Base-by-base conservation (phyloP, 1,140 invertebrate species). In the Eumaeus atala region DNA sequence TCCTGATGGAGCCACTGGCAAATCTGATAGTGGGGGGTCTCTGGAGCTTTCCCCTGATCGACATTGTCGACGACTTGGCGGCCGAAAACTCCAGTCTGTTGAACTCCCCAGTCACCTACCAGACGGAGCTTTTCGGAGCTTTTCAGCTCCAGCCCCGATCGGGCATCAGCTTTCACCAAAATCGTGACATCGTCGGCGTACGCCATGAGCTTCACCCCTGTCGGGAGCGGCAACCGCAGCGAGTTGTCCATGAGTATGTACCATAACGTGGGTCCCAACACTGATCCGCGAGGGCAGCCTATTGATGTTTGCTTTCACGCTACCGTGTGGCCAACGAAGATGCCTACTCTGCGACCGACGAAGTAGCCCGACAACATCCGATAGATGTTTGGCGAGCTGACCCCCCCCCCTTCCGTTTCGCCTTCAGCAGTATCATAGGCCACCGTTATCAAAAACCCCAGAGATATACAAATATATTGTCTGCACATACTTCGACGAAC, bases 221-320 rank as follows among this genome's bases (percentile, higher is more conserved):
- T 14, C 0, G 64, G 51, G 0, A 57, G 34, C 12, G 67, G 64
- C 2, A 84, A 48, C 5, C 37, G 28, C 16, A 88, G 51, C 1
- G 85, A 54, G 2, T 64, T 64, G 42, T 88, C 75, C 17, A 89
- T 76, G 3, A 85, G 57, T 0, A 88, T 10, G 47, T 87, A 87
- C 81, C 87, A 89, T 0, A 85, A 55, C 1, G 58, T 37, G 0
- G 87, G 80, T 0, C 84, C 84, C 0, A 87, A 34, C 88, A n/a
- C n/a, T n/a, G n/a, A n/a, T n/a, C n/a, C n/a, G n/a, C n/a, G n/a
- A n/a, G n/a, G n/a, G n/a, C n/a, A 84, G 0, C 88, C 86, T 60
- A 68, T 75, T 0, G 63, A 74, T 0, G 71, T 57, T 0, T 18
- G 0, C 49, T 72, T 77, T 9, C 48, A 16, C 1, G 40, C 44